Percentiles rank a stretch among this genome's conserved stretches.
Conservation (phyloP, 2,113 vertebrate species). For the Corythaeola cristata region DNA sequence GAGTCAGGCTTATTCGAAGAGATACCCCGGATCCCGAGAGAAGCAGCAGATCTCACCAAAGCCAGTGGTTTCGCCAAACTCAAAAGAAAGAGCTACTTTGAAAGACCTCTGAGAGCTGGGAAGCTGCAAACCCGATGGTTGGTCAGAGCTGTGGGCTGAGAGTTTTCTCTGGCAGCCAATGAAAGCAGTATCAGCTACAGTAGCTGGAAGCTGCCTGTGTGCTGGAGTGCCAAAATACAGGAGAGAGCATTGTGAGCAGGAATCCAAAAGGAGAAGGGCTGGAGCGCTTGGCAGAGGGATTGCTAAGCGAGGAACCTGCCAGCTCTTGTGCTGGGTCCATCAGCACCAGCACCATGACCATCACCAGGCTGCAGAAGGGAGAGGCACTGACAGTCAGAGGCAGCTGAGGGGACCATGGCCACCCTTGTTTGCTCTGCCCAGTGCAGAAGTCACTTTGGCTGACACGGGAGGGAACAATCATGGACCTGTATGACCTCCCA, state of each 20-base stretch:
- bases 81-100: background rate
- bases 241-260: background rate
- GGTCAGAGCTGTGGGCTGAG: constrained; percentile 5
- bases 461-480: background rate
- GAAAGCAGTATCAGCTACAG: constrained; percentile 22
- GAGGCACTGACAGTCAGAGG: background rate
- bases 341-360: background rate
- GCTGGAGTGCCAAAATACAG: background rate
- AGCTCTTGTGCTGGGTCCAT: background rate
- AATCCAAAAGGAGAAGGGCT: background rate
- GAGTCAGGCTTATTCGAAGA: background rate
- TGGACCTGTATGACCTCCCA: background rate
- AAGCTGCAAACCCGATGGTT: background rate
- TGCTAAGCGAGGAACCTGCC: background rate
- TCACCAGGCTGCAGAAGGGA: background rate
- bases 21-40: background rate
- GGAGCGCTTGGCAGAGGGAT: background rate
- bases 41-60: background rate
- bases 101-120: background rate
- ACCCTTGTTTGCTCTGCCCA: background rate
- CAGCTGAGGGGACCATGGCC: background rate
- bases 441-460: background rate
- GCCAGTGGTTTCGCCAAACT: background rate
- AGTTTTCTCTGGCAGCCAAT: constrained; percentile 62
- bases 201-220: constrained; percentile 33